These are phyloP conservation scores for Calliopsis andreniformis DNA, from an alignment of 1,140 invertebrate genomes.

Conservation along the genomic window DNA sequence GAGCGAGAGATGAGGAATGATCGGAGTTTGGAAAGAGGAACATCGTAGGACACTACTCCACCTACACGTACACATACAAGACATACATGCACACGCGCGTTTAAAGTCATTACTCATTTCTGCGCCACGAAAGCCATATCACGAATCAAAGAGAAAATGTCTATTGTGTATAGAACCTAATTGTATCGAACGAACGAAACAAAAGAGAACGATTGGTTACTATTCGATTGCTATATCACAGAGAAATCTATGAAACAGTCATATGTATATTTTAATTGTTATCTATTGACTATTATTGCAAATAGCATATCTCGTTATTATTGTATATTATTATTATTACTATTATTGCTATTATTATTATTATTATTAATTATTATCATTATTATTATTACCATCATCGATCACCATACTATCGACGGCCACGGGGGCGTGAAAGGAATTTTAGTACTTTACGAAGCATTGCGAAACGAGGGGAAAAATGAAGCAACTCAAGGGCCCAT, in stretches of 20 bases:
- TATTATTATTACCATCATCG: slow-evolving; percentile 37
- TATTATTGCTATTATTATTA: slow-evolving; percentile 52
- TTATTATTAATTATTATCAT: slow-evolving; percentile 49
- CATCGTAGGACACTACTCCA: slow-evolving; percentile 17
- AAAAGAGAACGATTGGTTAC: slow-evolving; percentile 54
- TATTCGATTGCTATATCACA: slow-evolving; percentile 64
- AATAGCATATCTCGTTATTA: slow-evolving; percentile 72
- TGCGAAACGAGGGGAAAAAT: background rate
- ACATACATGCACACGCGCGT: background rate
- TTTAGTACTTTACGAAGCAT: slow-evolving; percentile 53
- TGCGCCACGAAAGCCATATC: slow-evolving; percentile 64
- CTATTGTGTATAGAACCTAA: slow-evolving; percentile 50
- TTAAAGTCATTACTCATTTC: slow-evolving; percentile 50
- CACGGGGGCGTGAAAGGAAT: slow-evolving; percentile 39
- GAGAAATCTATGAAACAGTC: slow-evolving; percentile 46
- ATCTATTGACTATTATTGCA: slow-evolving; percentile 70
- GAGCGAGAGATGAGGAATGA: slow-evolving; percentile 5
- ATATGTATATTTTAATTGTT: slow-evolving; percentile 77
- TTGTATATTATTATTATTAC: slow-evolving; percentile 69
- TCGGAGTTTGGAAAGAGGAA: slow-evolving; percentile 14
- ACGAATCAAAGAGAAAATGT: slow-evolving; percentile 70
- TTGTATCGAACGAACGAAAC: slow-evolving; percentile 39
- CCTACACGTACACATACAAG: no score
- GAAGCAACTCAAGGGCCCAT: slow-evolving; percentile 54
- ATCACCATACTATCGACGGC: slow-evolving; percentile 37